These are phyloP conservation scores for Malurus alboscapulatus DNA, from an alignment of 2,113 vertebrate species.

Conservation along the genomic window DNA sequence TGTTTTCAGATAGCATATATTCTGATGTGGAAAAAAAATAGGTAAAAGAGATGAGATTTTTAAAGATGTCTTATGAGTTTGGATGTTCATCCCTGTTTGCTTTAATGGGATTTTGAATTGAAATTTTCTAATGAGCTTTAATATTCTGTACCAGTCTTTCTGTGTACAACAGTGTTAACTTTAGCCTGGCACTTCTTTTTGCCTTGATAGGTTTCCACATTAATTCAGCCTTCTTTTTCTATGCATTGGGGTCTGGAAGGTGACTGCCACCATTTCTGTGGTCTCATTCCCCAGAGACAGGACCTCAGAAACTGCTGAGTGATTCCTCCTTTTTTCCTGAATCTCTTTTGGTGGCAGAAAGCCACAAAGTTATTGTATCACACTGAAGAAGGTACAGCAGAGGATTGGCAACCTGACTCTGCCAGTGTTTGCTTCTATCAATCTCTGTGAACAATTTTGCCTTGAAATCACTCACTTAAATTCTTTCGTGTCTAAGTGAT, in stretches of 20 bases:
- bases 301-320: neutral
- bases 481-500: neutral
- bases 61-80: neutral
- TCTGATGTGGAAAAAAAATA: neutral
- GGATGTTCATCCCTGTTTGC: neutral
- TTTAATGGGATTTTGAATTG: neutral
- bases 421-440: neutral
- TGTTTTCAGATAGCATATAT: neutral
- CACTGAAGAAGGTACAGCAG: neutral
- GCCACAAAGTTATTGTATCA: neutral
- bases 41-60: neutral
- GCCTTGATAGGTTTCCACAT: neutral
- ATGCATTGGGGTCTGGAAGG: neutral
- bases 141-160: neutral
- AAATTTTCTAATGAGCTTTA: neutral
- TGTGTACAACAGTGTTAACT: neutral
- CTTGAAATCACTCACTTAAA: neutral
- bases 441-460: neutral
- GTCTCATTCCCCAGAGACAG: neutral
- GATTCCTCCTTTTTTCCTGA: neutral
- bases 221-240: neutral
- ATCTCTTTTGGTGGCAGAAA: neutral
- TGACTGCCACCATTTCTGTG: neutral
- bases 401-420: neutral
- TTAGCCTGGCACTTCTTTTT: neutral